These are phyloP conservation scores for Dryadula phaetusa DNA, from an alignment of 2,888 invertebrate species.

Conservation along the genomic window DNA sequence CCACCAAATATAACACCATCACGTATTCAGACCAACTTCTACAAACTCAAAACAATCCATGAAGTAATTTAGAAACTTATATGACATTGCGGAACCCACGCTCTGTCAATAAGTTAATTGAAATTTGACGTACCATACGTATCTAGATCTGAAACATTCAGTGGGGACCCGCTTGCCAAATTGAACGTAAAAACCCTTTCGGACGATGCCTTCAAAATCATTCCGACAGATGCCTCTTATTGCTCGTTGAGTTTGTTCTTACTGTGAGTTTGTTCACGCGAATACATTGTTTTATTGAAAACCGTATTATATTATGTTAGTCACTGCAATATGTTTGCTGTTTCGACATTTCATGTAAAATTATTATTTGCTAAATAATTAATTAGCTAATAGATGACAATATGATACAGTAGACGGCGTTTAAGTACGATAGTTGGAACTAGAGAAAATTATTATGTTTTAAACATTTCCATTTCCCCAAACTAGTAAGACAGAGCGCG, in stretches of 20 bases:
- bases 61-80: slow-evolving; percentile 6
- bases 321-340: too few relatives aligned
- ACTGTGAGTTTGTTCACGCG: slow-evolving; percentile 1
- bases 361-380: too few relatives aligned
- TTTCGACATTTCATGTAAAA: too few relatives aligned
- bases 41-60: neutral
- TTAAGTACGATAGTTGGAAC: too few relatives aligned
- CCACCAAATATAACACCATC: neutral
- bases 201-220: slow-evolving; percentile 24
- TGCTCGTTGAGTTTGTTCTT: slow-evolving; percentile 10
- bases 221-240: slow-evolving; percentile 15
- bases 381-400: too few relatives aligned
- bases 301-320: neutral
- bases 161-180: slow-evolving; percentile 23
- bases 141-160: slow-evolving; percentile 6
- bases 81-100: slow-evolving; percentile 4
- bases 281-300: neutral
- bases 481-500: too few relatives aligned
- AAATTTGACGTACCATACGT: slow-evolving; percentile 10
- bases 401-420: too few relatives aligned
- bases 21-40: neutral
- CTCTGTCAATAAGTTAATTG: slow-evolving; percentile 24
- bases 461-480: too few relatives aligned
- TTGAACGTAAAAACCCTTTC: slow-evolving; percentile 28
- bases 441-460: too few relatives aligned